Evolutionary conservation across 2,888 invertebrate species (phyloP), one percentile per base, ranked within the genome.

Genomic region (Helobdella robusta): DNA sequence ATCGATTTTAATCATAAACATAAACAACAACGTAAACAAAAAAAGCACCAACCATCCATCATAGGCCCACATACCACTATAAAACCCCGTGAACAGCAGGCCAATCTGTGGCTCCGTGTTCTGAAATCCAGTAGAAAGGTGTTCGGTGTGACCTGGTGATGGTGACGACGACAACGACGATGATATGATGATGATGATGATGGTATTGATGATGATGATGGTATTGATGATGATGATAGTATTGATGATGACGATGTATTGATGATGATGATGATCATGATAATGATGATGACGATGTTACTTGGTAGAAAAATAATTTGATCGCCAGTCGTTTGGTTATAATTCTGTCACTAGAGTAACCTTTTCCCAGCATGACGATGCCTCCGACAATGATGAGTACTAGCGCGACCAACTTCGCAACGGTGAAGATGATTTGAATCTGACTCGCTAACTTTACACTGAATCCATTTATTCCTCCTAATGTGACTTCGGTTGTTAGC

Each of bases 1-100:
- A n/a, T n/a, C n/a, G n/a, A n/a, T n/a, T n/a, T n/a, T n/a, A n/a
- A n/a, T 11, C 44, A 15, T 40, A 15, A 40, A 28, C 8, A 28
- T 28, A 8, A 30, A 15, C 8, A 15, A 11, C 11, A 11, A 30
- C 15, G 11, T 32, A 15, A 35, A 60, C 23, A 15, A 48, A 8
- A 50, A 3, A 52, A 54, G 3, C 2, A 20, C 59, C 23, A 4
- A 65, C 65, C 65, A 65, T 59, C 65, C 65, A 85, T 92, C 92
- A 81, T 92, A 93, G 68, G 92, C 92, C 91, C 92, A 92, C 35
- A 91, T 84, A 69, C 92, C 92, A 40, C 90, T 91, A 83, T 93
- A 93, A 83, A 93, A 91, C 67, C 91, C 91, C 46, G 89, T 89
- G 70, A 92, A 92, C 75, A 92, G 86, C 80, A 89, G 88, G 72